phyloP scores from a whole-genome alignment of 2,797 vertebrate genomes.

The Falco biarmicus region DNA sequence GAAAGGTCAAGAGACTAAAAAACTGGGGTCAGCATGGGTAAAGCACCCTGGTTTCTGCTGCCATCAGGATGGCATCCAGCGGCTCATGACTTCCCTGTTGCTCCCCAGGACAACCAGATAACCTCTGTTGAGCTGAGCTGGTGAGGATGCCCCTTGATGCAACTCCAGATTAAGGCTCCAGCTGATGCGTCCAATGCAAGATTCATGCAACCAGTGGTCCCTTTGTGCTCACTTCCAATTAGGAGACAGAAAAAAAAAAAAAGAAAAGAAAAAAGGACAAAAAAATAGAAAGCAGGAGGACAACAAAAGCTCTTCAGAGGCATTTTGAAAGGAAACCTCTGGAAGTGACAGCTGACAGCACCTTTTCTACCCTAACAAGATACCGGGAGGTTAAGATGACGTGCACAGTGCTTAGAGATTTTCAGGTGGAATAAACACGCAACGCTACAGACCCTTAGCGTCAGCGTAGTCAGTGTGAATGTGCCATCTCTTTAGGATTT shows the following conservation, averaged over 20 bases:
- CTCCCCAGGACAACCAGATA: neutral
- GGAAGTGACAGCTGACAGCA: neutral
- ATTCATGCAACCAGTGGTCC: neutral
- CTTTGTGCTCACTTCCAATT: neutral
- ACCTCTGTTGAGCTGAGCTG: neutral
- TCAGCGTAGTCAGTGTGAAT: neutral
- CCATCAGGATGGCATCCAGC: neutral
- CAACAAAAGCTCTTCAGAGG: neutral
- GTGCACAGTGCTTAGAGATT: neutral
- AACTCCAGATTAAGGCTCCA: neutral
- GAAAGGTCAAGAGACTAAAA: neutral
- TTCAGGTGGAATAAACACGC: neutral
- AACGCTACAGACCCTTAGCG: neutral
- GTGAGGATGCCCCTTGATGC: neutral
- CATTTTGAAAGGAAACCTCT: neutral
- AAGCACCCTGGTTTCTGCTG: neutral
- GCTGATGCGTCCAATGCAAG: neutral
- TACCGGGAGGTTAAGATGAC: neutral
- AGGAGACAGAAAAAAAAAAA: neutral
- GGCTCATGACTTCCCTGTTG: neutral
- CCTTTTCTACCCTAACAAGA: neutral
- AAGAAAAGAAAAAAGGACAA: too few relatives aligned
- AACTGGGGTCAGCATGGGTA: neutral
- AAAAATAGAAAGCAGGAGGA: neutral
- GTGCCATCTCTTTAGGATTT: neutral